phyloP scores from a whole-genome alignment of 2,888 invertebrate genomes.

The Brachypalpus laphriformis region DNA sequence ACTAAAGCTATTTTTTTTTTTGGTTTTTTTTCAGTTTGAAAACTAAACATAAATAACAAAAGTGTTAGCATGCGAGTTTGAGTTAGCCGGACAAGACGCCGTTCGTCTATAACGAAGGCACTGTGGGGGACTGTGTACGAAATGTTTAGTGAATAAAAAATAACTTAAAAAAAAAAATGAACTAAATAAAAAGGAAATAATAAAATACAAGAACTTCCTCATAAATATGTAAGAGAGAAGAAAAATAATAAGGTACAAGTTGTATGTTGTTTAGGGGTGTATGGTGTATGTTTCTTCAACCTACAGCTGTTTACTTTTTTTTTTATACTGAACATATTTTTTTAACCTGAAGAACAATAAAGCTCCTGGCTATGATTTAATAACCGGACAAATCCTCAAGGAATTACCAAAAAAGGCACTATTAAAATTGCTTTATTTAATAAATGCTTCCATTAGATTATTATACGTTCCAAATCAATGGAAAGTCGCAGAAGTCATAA shows the following conservation, averaged over 20 bases:
- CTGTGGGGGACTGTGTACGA: conserved; percentile 77
- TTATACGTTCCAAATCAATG: too few relatives aligned
- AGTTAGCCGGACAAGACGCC: conserved; percentile 70
- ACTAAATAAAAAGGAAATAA: conserved; percentile 69
- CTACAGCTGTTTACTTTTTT: too few relatives aligned
- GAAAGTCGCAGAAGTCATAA: too few relatives aligned
- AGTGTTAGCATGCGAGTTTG: conserved; percentile 67
- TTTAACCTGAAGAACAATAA: too few relatives aligned
- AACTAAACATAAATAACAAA: conserved; percentile 48
- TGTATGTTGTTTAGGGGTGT: background rate
- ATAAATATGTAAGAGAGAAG: background rate
- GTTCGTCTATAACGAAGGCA: conserved; percentile 64
- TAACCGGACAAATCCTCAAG: too few relatives aligned
- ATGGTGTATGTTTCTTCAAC: background rate
- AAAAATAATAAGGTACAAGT: background rate
- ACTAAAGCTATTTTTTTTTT: conserved; percentile 55
- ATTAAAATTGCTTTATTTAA: too few relatives aligned
- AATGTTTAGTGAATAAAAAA: conserved; percentile 80
- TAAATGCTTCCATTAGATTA: too few relatives aligned
- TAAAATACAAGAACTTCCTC: conserved; percentile 38
- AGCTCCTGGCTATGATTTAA: too few relatives aligned
- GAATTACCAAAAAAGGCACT: too few relatives aligned
- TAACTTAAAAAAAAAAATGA: conserved; percentile 49
- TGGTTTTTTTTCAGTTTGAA: conserved; percentile 25
- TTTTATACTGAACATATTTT: too few relatives aligned